Evolutionary conservation across 2,888 invertebrate species (phyloP), one percentile per base, ranked within the genome.

Genomic region (Acheta domesticus): DNA sequence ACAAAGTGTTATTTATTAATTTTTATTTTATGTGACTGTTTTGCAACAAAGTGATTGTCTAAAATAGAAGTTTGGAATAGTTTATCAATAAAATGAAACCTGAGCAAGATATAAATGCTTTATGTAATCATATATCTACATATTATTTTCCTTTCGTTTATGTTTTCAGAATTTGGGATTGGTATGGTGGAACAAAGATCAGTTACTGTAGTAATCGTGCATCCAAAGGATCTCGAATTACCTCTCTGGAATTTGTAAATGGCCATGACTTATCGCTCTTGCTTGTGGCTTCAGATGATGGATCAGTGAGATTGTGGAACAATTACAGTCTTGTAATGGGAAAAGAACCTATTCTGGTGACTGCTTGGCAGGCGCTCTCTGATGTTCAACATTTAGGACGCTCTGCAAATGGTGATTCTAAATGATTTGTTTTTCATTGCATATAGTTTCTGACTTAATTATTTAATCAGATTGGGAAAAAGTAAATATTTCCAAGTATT

Each of bases 361-460:
- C 95, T 1, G 93, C 95, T 74, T 98, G 97, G 95, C 94, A 95
- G 85, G 96, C 94, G 49, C 89, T 97, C 36, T 91, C 91, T 80
- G 93, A 94, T 84, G 89, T 89, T 83, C 86, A 88, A 82, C 88
- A 77, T n/a, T 76, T 81, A 1, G 74, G 77, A 49, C 77, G 76
- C 16, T 78, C 80, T 20, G 77, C 76, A 48, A 78, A 79, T 49
- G 80, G 80, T 81, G 77, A 76, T 74, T 75, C 12, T 79, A 62
- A 62, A 62, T 62, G 14, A 36, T 62, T 62, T 62, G 62, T 4
- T 62, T 62, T 62, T 36, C 8, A 36, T 36, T 62, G 62, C 11
- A 12, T 19, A n/a, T 62, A 75, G 20, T 74, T 20, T 74, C n/a
- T 8, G 12, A 4, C 12, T 14, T 23, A n/a, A 77, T 23, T 16